phyloP scores from a whole-genome alignment of 2,113 vertebrate species.

The Azemiops feae region DNA sequence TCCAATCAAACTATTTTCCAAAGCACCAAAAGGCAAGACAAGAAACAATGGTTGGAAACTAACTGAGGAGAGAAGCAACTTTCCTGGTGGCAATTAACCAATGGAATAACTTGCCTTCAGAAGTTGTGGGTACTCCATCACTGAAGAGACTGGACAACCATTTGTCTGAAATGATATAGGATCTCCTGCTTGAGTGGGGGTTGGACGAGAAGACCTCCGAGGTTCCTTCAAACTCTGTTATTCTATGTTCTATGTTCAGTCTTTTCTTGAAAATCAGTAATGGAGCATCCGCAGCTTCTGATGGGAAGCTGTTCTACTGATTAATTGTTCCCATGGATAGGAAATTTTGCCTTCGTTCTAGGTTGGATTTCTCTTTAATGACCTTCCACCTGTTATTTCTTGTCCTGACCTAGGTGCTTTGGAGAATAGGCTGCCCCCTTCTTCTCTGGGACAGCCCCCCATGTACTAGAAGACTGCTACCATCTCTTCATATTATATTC shows the following conservation, averaged over 20 bases:
- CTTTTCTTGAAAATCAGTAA: neutral
- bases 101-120: neutral
- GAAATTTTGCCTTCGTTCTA: no score
- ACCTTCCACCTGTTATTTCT: no score
- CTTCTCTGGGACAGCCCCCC: no score
- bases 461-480: neutral
- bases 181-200: neutral
- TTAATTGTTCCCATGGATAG: neutral
- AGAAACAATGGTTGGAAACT: neutral
- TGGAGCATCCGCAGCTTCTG: neutral
- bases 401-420: no score
- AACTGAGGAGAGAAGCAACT: neutral
- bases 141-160: neutral
- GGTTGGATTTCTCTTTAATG: no score
- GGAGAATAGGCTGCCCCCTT: no score
- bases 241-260: neutral
- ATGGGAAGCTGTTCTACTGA: neutral
- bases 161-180: neutral
- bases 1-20: neutral
- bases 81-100: neutral
- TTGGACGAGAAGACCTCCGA: neutral
- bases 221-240: neutral
- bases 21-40: neutral
- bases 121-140: neutral
- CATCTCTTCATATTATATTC: neutral